Base-by-base conservation (phyloP, 1,140 invertebrate species). In the Atopsyche davidsoni region DNA sequence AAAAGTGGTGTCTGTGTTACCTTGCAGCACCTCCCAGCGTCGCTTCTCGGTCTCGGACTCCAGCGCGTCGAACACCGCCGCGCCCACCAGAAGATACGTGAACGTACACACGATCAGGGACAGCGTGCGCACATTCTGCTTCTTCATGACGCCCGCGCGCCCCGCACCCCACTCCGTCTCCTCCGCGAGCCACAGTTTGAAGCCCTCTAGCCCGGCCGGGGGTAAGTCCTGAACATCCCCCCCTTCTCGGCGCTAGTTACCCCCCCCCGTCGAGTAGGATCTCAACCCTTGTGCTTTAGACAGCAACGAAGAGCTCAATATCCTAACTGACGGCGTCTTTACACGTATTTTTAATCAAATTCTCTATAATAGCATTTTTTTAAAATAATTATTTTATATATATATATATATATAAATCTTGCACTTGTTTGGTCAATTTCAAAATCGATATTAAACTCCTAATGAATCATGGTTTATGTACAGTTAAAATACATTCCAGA, bases 91-190 rank as follows among this genome's bases (percentile, higher is more conserved):
- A 43, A 99, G 79, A 76, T 99, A 99, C 34, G 96, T 98, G 76
- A 99, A 96, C 57, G 96, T 99, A 73, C 92, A 96, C 65, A 99
- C 95, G 65, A 99, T 97, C 65, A 99, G 82, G 40, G 94, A 96
- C 66, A 99, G 77, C 63, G 96, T 99, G 66, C 96, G 89, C 60
- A 98, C 92, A 85, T 99, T 99, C 83, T 98, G 96, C 75, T 87
- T 87, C 80, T 91, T 91, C 88, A 92, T 92, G 62, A 70, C 72
- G 69, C 64, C 66, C 64, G 58, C 65, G 61, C 66, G 50, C 48
- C 46, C 61, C 50, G 63, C 60, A 45, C 62, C 66, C 65, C 64
- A 65, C 51, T 58, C 56, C 14, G 51, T 58, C 36, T 58, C 56
- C 51, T 58, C 56, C 17, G 56, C 56, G 47, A 58, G 56, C 56